Percentiles rank a stretch among this genome's conserved stretches.
Conservation (phyloP, 2,113 vertebrate species). For the Okapia johnstoni region DNA sequence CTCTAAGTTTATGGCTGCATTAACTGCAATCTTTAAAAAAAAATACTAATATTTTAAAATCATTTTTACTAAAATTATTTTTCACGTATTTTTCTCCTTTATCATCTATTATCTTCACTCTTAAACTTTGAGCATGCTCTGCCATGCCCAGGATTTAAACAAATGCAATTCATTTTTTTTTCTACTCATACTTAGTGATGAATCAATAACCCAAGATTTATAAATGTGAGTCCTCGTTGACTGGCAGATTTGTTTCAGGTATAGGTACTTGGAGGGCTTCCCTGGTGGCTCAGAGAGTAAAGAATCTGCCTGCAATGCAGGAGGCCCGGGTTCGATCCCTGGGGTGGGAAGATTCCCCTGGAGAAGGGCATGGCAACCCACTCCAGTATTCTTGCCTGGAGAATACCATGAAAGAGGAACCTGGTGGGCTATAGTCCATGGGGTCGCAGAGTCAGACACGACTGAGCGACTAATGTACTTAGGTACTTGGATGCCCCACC, state of each 20-base stretch:
- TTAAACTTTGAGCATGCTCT: background rate
- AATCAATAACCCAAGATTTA: background rate
- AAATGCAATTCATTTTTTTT: background rate
- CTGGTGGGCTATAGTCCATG: background rate
- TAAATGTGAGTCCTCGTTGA: background rate
- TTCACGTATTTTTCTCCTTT: background rate
- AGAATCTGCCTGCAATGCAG: background rate
- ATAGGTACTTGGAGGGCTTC: background rate
- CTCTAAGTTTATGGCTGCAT: background rate
- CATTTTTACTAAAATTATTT: background rate
- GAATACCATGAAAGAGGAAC: background rate
- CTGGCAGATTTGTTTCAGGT: background rate
- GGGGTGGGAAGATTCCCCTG: background rate
- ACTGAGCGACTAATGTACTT: background rate
- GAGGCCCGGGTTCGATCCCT: accelerated
- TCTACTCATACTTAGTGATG: background rate
- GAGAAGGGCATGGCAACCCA: background rate
- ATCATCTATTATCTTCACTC: background rate
- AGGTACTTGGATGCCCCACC: background rate
- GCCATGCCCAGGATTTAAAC: background rate
- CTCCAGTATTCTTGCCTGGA: background rate
- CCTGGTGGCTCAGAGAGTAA: background rate
- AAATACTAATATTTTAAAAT: background rate
- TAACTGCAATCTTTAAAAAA: background rate
- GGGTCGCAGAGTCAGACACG: background rate